Evolutionary conservation across 2,888 invertebrate species (phyloP).

Genomic region (Lepidocyrtinus sp.): DNA sequence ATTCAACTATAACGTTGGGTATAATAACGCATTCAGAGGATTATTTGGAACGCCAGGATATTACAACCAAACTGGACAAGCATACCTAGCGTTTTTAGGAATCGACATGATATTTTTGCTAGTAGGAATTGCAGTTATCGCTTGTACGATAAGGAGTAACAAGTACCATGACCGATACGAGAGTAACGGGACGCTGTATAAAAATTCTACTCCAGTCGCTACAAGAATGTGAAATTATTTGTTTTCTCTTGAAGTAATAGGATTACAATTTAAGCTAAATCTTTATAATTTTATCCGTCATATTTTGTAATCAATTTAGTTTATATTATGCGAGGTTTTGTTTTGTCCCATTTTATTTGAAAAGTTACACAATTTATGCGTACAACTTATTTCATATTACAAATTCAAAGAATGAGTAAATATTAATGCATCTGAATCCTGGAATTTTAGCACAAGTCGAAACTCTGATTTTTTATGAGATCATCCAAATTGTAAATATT

Average conservation of each 20-base stretch:
- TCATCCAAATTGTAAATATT: too few species aligned
- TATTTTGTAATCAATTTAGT: too few species aligned
- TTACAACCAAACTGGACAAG: conserved; percentile 65
- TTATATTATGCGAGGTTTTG: too few species aligned
- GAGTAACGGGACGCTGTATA: conserved; percentile 48
- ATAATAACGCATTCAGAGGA: conserved; percentile 35
- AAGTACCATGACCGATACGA: conserved; percentile 46
- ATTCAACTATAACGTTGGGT: conserved; percentile 30
- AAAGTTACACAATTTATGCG: too few species aligned
- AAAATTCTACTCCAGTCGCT: conserved; percentile 32
- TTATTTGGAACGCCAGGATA: conserved; percentile 51
- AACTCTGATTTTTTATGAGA: too few species aligned
- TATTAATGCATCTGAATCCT: too few species aligned
- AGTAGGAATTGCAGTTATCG: conserved; percentile 52
- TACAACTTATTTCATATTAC: too few species aligned
- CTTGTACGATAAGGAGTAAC: conserved; percentile 40
- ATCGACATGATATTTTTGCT: conserved; percentile 62
- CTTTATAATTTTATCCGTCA: background rate
- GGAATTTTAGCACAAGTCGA: too few species aligned
- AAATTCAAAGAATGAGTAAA: too few species aligned
- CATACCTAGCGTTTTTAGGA: conserved; percentile 59
- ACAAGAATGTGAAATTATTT: conserved; percentile 45
- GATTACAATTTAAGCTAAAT: background rate
- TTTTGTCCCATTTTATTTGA: background rate
- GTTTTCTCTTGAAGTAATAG: background rate